Base-by-base conservation (phyloP, 1,140 invertebrate genomes). In the Latrodectus geometricus region DNA sequence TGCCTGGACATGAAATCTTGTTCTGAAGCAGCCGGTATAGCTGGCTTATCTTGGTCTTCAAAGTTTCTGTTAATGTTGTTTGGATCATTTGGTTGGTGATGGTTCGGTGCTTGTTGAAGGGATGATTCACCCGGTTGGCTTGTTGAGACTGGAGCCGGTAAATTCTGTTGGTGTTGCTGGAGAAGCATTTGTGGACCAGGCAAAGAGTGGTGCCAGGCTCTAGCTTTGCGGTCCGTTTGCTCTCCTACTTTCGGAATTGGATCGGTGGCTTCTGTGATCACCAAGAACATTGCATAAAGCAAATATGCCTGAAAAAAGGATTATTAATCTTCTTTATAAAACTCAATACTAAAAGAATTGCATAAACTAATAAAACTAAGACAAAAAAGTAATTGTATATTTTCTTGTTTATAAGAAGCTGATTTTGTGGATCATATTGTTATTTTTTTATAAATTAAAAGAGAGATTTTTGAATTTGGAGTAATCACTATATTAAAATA, bases 1-100 rank as follows among this genome's bases (percentile, higher is more conserved):
- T 79, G 77, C 35, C 76, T 87, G n/a, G 85, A 73, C 69, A 80
- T 20, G 77, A 79, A 87, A 35, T 79, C 85, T 54, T 73, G 76
- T 12, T 79, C 77, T 7, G 77, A 87, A 7, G 76, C 85, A 0
- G 68, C 76, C 21, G 85, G 68, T 8, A 87, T 49, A 3, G 56
- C 61, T 12, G 56, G 17, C 11, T 87, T 75, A 9, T 87, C 70
- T 68, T 21, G 68, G 7, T 87, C 76, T 65, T 79, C 77, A 52
- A 80, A 79, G 65, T 87, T 80, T 17, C 77, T 17, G 20, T 66
- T 70, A 8, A 49, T 35, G 4, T 49, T 76, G 2, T 72, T 68
- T 4, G 23, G 49, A 8, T 76, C 74, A 7, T 7, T 61, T 0
- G 35, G 72, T 20, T 52, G 72, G 0, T 56, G 79, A 11, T 20